Conservation (phyloP, 2,888 invertebrate species). For the Drosophila dives region DNA sequence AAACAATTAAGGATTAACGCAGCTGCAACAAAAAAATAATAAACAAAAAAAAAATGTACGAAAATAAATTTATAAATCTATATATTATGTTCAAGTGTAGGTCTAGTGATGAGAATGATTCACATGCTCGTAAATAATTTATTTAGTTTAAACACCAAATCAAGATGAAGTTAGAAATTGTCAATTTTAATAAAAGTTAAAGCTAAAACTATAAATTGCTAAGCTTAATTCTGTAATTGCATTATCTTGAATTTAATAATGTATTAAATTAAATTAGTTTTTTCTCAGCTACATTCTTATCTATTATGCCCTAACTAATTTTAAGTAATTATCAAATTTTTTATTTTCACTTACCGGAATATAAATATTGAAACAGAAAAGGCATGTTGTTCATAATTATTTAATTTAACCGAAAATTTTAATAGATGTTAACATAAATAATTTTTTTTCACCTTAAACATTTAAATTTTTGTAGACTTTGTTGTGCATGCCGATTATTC, state of each 20-base stretch:
- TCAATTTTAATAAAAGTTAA: not conserved
- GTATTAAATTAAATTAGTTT: too few species aligned
- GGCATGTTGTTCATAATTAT: not conserved
- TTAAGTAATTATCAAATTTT: not conserved
- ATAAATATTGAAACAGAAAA: not conserved
- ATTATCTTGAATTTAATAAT: too few species aligned
- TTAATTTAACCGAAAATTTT: not conserved
- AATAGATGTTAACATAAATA: not conserved
- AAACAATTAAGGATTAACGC: conserved; percentile 49
- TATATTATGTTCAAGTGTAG: not conserved
- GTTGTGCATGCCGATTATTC: conserved; percentile 89
- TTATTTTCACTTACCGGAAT: not conserved
- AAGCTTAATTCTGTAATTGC: too few species aligned
- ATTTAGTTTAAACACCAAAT: not conserved
- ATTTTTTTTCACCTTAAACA: too few species aligned
- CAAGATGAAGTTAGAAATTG: not conserved
- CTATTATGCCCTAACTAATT: not conserved
- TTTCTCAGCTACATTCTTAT: too few species aligned
- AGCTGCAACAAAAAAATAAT: not conserved
- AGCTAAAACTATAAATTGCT: too few species aligned
- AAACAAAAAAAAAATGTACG: not conserved
- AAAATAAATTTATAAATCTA: not conserved
- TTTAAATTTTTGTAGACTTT: conserved; percentile 86
- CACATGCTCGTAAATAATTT: not conserved
- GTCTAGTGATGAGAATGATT: not conserved